Base-by-base conservation (phyloP, 2,888 invertebrate genomes). In the Nemapogon koenigi region DNA sequence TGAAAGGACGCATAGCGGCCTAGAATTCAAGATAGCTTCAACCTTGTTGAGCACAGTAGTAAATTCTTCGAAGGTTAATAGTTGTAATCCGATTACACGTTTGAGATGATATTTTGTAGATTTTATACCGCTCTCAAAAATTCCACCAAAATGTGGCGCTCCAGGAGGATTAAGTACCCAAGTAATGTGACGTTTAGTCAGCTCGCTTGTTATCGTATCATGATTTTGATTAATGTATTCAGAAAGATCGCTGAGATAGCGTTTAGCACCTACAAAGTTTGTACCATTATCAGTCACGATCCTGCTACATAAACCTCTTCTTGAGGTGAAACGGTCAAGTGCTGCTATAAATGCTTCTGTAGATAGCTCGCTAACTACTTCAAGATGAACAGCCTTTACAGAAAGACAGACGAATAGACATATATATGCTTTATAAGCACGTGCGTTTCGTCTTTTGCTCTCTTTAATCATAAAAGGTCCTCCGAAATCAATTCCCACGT, bases 51-150 rank as follows among this genome's bases (percentile, higher is more conserved):
- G 14, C 2, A 49, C 26, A 3, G 50, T 53, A 6, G 36, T 19
- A 25, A 51, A 39, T 37, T 55, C 48, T 39, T 50, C 46, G 16
- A 41, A 46, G 3, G 46, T 49, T 4, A 52, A 33, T 10, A 30
- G 41, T 16, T 26, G 11, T 11, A 40, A 32, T 2, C 51, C 49
- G 4, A 52, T 30, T 2, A 47, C 36, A n/a, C 49, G 35, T 16
- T 42, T 41, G 4, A 55, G 31, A 39, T 53, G 51, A 41, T 38
- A 44, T 41, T 55, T 57, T 3, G 49, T 38, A 1, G 43, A 43
- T 30, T 50, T 49, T 4, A 55, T 47, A 2, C 45, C 48, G 3
- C 49, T 45, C 37, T 57, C 55, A 49, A 51, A 53, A 4, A 52
- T 35, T 4, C 53, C 53, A 2, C 55, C 51, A 36, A 49, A 50